A percentile compares a stretch with the other conserved stretches of the same genome.
These are phyloP conservation scores for Corapipo altera DNA, from an alignment of 2,113 vertebrate genomes.

Conservation along the genomic window DNA sequence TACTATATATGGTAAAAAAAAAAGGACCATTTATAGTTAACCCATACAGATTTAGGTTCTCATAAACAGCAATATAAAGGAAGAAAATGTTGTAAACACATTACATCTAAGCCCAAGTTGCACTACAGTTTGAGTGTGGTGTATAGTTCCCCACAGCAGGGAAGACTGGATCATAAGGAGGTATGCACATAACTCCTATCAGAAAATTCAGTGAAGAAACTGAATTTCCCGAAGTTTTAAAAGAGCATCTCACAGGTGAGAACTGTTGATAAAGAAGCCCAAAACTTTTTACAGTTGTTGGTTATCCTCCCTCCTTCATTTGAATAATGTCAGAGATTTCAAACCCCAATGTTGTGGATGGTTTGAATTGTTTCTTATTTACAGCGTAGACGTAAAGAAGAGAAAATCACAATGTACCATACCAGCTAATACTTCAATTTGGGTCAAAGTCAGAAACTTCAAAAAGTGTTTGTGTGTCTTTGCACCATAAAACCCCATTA, in stretches of 20 bases:
- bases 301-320: background rate
- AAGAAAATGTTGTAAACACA: background rate
- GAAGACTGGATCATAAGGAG: background rate
- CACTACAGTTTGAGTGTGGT: background rate
- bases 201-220: background rate
- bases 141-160: background rate
- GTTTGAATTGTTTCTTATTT: background rate
- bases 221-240: background rate
- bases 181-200: background rate
- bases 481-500: background rate
- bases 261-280: background rate
- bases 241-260: background rate
- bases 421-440: background rate
- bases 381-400: background rate
- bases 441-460: background rate
- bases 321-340: background rate
- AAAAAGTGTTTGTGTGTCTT: background rate
- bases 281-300: background rate
- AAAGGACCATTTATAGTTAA: background rate
- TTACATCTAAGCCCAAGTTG: background rate
- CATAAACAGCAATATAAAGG: background rate
- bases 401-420: background rate
- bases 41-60: background rate
- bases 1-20: background rate
- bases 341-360: background rate